Base-by-base conservation (phyloP, 2,113 vertebrate species). In the Platanista minor region DNA sequence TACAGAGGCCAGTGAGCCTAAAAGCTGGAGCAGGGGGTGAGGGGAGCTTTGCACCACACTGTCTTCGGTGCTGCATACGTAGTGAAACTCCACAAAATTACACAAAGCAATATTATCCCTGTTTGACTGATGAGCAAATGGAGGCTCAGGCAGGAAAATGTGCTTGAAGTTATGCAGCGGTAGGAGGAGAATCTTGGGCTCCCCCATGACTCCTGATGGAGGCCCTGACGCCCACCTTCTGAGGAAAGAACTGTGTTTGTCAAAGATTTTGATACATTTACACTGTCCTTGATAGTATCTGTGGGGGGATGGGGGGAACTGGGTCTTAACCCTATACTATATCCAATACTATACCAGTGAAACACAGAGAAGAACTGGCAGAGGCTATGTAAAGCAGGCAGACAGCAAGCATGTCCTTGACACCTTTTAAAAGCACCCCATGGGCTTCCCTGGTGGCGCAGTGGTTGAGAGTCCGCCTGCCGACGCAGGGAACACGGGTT, bases 351-450 rank as follows among this genome's bases (percentile, higher is more conserved):
- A 18, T 18, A 7, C 18, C 54, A 29, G 25, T 0, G 3, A 84
- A 41, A 39, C 54, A 27, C n/a, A 23, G 25, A 85, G 64, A 36
- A 82, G 75, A 62, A 52, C 90, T 94, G 88, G 88, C 23, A 92
- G 59, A 97, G 87, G 62, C 27, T 91, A 75, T 0, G 4, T 52
- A 90, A 92, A 86, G 62, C 54, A 14, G 17, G 64, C 46, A 69
- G 94, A 77, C 87, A 94, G 71, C 77, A 85, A 62, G 83, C 72
- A 96, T 90, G 93, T 90, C 96, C 98, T 88, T 97, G 95, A 97
- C 64, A 94, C 85, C 88, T 71, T 95, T 33, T 67, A 41, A 97
- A 97, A 92, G 82, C 29, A 75, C 46, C 93, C 87, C 59, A 43
- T 82, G 94, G 88, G 71, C 90, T 43, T 43, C 43, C 43, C 8